Evolutionary conservation across 2,888 invertebrate species (phyloP), one percentile per base, ranked within the genome.

Genomic region (Apocheima hispidaria): DNA sequence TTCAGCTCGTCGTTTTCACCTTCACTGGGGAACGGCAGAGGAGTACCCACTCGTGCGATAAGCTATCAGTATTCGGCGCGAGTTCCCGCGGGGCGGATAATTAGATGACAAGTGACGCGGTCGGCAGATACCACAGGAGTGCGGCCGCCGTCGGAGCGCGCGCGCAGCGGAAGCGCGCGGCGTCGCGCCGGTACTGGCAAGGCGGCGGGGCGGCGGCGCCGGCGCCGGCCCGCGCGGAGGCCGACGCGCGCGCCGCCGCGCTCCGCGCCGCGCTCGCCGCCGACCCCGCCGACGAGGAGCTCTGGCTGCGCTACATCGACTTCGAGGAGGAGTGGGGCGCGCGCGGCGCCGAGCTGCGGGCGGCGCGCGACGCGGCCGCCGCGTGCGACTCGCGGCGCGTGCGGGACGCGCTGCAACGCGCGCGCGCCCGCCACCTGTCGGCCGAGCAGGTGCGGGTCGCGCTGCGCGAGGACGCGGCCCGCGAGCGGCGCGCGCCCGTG

Each of bases 251-350:
- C 16, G 43, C 38, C 38, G 23, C 28, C 43, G 49, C 43, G 43
- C 79, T 73, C 69, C 81, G 82, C 20, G 75, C 71, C 23, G 64
- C 82, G 77, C 76, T 89, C 26, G 74, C 74, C 1, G 77, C 69
- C n/a, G 44, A 63, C 2, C 86, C 88, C 0, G 14, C 16, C 3
- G 85, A 88, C 63, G 73, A 73, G n/a, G 60, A 60, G 6, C 73
- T 86, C 6, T 88, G 89, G 89, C 75, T 87, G 55, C 71, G 66
- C 16, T 86, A 78, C 63, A 4, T 36, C 2, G 10, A 18, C 69
- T 26, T 23, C 21, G n/a, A 84, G 83, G 83, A 82, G 71, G 66
- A 68, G 53, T 77, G 62, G 55, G 60, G 53, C 43, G 57, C 57
- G 63, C 58, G 41, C 52, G 55, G 23, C 28, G 59, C 70, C 40